These are phyloP conservation scores for Dinothrombium tinctorium DNA, from an alignment of 1,140 invertebrate species.

Conservation along the genomic window DNA sequence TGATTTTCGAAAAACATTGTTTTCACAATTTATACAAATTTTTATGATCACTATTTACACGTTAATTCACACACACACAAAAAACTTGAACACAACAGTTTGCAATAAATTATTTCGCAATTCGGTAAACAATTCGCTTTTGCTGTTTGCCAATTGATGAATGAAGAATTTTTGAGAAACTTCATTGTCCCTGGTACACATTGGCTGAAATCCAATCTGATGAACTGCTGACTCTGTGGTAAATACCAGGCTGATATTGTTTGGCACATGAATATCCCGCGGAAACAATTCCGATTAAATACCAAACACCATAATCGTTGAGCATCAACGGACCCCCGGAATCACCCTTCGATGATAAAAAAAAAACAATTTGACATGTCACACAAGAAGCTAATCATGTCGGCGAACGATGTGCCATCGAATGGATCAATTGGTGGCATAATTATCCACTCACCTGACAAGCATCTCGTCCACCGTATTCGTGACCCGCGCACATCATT, in stretches of 20 bases:
- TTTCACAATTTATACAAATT: no score
- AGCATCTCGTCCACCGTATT: conserved; percentile 54
- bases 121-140: not conserved
- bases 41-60: no score
- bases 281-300: conserved; percentile 55
- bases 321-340: conserved; percentile 57
- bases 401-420: not conserved
- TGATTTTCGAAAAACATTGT: no score
- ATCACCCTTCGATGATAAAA: conserved; percentile 33
- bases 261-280: conserved; percentile 63
- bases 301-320: conserved; percentile 35
- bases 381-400: not conserved
- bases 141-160: not conserved
- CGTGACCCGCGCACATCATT: conserved; percentile 89
- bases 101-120: no score
- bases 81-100: no score
- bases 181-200: conserved; percentile 11
- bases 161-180: not conserved
- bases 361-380: conserved; percentile 7
- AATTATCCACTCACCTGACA: conserved; percentile 31
- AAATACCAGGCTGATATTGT: conserved; percentile 67
- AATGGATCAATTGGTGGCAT: not conserved
- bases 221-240: conserved; percentile 72
- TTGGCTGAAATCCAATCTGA: conserved; percentile 63
- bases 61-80: no score